These are phyloP conservation scores for Dexiosoma caninum DNA, from an alignment of 2,888 invertebrate genomes.

Conservation along the genomic window DNA sequence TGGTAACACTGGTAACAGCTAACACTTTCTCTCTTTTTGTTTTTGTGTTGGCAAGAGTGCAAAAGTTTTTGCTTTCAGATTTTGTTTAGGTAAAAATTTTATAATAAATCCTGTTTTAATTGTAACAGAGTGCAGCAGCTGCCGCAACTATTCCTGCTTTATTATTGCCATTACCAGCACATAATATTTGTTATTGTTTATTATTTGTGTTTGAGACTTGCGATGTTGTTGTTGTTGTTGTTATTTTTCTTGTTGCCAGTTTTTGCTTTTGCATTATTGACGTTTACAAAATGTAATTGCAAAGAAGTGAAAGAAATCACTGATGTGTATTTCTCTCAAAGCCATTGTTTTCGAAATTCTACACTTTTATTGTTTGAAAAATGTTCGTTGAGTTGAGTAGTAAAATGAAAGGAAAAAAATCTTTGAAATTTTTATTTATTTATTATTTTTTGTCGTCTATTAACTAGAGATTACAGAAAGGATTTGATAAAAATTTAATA, in stretches of 20 bases:
- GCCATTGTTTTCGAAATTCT: background rate
- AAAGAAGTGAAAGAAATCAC: slow-evolving; percentile 11
- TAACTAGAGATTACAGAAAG: no score
- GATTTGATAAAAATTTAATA: no score
- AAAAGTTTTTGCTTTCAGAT: background rate
- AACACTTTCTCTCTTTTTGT: slow-evolving; percentile 47
- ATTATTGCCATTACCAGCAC: slow-evolving; percentile 19
- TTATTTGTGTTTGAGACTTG: slow-evolving; percentile 43
- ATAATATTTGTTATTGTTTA: slow-evolving; percentile 49
- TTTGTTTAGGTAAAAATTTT: slow-evolving; percentile 36
- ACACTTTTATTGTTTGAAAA: slow-evolving; percentile 26
- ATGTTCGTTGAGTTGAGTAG: background rate
- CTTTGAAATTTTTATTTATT: no score
- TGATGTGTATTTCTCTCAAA: background rate
- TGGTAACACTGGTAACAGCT: no score
- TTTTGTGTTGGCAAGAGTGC: background rate
- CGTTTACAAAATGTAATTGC: background rate
- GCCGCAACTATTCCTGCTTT: slow-evolving; percentile 51
- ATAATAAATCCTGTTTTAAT: slow-evolving; percentile 61
- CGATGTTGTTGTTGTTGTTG: slow-evolving; percentile 23
- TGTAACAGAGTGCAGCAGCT: slow-evolving; percentile 65
- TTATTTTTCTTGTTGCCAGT: background rate
- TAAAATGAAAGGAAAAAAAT: no score
- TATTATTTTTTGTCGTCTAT: no score
- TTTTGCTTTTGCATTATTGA: slow-evolving; percentile 13